Evolutionary conservation across 2,888 invertebrate genomes (phyloP), one percentile per base, ranked within the genome.

Genomic region (Caenorhabditis zanzibari): DNA sequence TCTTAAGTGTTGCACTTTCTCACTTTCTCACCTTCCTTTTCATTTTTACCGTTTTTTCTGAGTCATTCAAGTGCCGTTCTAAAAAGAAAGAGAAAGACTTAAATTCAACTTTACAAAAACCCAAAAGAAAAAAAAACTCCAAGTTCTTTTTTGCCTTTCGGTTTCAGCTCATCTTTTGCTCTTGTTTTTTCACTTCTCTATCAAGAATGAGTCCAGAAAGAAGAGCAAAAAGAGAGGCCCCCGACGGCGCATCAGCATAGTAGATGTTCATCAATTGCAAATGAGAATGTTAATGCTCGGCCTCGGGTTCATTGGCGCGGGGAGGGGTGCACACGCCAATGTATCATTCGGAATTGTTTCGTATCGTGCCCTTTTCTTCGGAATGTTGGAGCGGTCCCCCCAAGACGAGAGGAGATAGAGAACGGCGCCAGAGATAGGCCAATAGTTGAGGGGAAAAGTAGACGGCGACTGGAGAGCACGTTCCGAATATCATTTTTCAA

Each of bases 211-310:
- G 58, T 35, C 56, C 44, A 54, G 63, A 63, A 54, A 64, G 63
- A 59, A n/a, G 54, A 24, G 54, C 38, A 12, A 59, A 22, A 12
- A 10, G n/a, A 22, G 22, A 19, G 38, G n/a, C 26, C 28, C n/a
- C 41, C 59, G 59, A 59, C 64, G 12, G 76, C 79, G 64, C 81
- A 74, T 74, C 74, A 68, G 81, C 74, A 81, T 81, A 81, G 61
- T 74, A 72, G 82, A 79, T 83, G 79, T 81, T 84, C 84, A 84
- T 84, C 84, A 84, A 84, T 84, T 81, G 75, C 84, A 81, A 84
- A 84, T 84, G 84, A 84, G 80, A 80, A 84, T 74, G 82, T 82
- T 82, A 84, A 84, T 84, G 84, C 54, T 66, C 49, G 64, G 72
- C 24, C 41, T 4, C n/a, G 72, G 80, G 80, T 81, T 75, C 74